phyloP scores from a whole-genome alignment of 1,140 invertebrate species.

The Phthorimaea operculella region DNA sequence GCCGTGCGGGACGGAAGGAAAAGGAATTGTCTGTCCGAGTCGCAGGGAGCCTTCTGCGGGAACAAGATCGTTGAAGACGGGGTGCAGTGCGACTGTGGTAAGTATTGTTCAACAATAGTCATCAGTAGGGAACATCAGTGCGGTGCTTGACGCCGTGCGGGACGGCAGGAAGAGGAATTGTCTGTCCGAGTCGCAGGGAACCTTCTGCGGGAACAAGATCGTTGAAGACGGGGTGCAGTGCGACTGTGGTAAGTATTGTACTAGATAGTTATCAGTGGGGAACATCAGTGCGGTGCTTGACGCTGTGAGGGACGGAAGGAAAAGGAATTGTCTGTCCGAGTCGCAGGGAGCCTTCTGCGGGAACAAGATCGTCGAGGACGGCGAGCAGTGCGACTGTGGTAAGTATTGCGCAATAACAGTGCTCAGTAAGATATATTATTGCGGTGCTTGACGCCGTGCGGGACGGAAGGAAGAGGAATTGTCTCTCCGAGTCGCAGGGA shows the following conservation, averaged over 20 bases:
- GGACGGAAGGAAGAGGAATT: conserved; percentile 94
- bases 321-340: no score
- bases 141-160: conserved; percentile 90
- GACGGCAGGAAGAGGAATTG: no score
- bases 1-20: conserved; percentile 90
- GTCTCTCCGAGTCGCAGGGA: conserved; percentile 89
- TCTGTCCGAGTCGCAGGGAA: no score
- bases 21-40: no score
- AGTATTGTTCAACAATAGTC: no score
- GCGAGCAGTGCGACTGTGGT: conserved; percentile 93
- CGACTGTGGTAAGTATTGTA: conserved; percentile 95
- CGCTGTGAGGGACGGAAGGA: conserved; percentile 88
- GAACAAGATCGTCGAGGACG: no score
- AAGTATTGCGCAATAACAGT: no score
- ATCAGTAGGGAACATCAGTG: conserved; percentile 94
- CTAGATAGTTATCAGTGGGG: conserved; percentile 91
- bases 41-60: no score
- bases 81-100: conserved; percentile 92
- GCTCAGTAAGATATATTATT: no score
- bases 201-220: no score
- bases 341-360: no score
- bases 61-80: no score
- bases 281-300: conserved; percentile 96
- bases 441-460: conserved; percentile 92
- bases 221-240: conserved; percentile 90